These are phyloP conservation scores for Drosophila ogumai DNA, from an alignment of 1,140 invertebrate species.

Conservation along the genomic window DNA sequence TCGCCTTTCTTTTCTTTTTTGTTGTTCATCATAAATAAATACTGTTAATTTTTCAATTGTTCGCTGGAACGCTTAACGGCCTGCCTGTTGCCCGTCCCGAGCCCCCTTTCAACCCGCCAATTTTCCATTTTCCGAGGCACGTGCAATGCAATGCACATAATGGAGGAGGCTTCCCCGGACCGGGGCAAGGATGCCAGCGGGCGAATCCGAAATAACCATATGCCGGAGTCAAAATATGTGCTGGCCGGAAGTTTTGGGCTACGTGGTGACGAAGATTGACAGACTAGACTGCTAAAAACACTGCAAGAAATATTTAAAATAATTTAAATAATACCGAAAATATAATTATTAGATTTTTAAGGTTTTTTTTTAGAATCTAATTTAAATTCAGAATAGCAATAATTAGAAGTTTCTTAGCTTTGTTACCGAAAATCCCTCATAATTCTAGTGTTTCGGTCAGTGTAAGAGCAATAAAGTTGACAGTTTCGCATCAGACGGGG, in stretches of 20 bases:
- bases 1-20: constrained; percentile 2
- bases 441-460: neutral
- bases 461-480: constrained; percentile 71
- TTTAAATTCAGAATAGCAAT: accelerated
- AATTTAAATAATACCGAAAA: neutral
- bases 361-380: too few species aligned
- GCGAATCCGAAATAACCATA: constrained; percentile 37
- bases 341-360: accelerated
- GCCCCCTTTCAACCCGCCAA: neutral
- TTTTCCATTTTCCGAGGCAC: constrained; percentile 31
- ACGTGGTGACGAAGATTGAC: constrained; percentile 67
- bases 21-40: constrained; percentile 79
- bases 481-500: constrained; percentile 57
- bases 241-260: constrained; percentile 61
- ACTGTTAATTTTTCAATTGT: constrained; percentile 84
- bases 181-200: constrained; percentile 14
- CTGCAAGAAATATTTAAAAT: neutral
- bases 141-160: constrained; percentile 54
- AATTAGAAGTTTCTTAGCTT: neutral
- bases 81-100: constrained; percentile 8
- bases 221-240: constrained; percentile 50
- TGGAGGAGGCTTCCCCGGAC: constrained; percentile 16
- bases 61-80: constrained; percentile 62
- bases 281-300: constrained; percentile 32
- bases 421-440: neutral